A percentile compares a stretch with the other conserved stretches of the same genome.
Conservation (phyloP, 2,888 invertebrate genomes). For the Troides aeacus region DNA sequence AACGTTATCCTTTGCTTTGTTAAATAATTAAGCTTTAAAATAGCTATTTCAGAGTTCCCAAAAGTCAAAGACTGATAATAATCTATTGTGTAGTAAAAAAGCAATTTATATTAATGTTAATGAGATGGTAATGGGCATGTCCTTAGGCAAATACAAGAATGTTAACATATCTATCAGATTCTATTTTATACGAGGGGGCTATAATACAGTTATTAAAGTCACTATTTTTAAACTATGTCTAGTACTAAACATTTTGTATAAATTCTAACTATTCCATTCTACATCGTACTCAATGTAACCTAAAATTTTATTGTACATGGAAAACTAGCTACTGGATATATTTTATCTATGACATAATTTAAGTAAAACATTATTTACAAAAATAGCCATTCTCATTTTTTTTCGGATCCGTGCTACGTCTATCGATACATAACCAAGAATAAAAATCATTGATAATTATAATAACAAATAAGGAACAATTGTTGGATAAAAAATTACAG, state of each 20-base stretch:
- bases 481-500: neutral
- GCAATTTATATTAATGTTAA: conserved; percentile 34
- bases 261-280: conserved; percentile 73
- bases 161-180: conserved; percentile 53
- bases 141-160: conserved; percentile 47
- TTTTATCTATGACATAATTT: conserved; percentile 75
- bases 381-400: conserved; percentile 73
- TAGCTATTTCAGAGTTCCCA: conserved; percentile 12
- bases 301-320: conserved; percentile 79
- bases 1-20: neutral
- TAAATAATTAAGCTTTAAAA: conserved; percentile 2
- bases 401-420: conserved; percentile 53
- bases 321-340: conserved; percentile 75
- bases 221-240: conserved; percentile 69
- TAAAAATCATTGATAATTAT: conserved; percentile 34
- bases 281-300: conserved; percentile 67
- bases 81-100: conserved; percentile 29
- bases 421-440: conserved; percentile 47
- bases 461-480: conserved; percentile 41
- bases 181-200: conserved; percentile 57
- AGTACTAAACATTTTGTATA: conserved; percentile 73
- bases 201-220: conserved; percentile 66
- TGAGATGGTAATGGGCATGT: conserved; percentile 43
- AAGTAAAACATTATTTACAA: conserved; percentile 78
- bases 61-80: conserved; percentile 21